Conservation (phyloP, 2,888 invertebrate genomes). For the Acrocyrtus sp. region DNA sequence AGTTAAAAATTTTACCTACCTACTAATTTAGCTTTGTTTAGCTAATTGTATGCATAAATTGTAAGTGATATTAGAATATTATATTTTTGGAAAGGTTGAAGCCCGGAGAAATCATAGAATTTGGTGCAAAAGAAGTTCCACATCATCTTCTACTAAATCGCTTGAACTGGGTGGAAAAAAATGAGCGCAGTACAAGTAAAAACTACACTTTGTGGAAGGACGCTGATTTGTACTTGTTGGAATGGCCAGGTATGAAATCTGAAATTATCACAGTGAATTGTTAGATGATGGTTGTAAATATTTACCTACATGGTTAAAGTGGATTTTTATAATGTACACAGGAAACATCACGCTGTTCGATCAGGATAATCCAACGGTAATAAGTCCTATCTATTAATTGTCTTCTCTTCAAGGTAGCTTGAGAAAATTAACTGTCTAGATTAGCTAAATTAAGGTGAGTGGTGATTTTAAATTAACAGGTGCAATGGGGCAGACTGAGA, state of each 20-base stretch:
- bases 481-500: constrained; percentile 52
- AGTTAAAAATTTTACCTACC: not conserved
- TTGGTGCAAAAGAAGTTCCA: constrained; percentile 32
- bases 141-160: constrained; percentile 35
- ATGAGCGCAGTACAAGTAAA: constrained; percentile 57
- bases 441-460: too few species aligned
- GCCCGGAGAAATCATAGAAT: constrained; percentile 11
- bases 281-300: too few species aligned
- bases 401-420: not conserved
- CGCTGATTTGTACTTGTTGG: constrained; percentile 48
- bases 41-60: not conserved
- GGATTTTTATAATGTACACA: too few species aligned
- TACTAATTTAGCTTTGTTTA: not conserved
- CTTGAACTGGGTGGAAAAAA: constrained; percentile 51
- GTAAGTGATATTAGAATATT: not conserved
- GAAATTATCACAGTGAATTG: too few species aligned
- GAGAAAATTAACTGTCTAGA: not conserved
- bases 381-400: not conserved
- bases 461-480: constrained; percentile 33
- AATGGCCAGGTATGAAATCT: constrained; percentile 60
- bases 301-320: too few species aligned
- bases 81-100: too few species aligned
- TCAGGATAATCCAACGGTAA: not conserved
- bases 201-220: constrained; percentile 54
- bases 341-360: constrained; percentile 16